Percentiles rank a stretch among this genome's conserved stretches.
phyloP scores from a whole-genome alignment of 2,113 vertebrate genomes.

The Perca fluviatilis region DNA sequence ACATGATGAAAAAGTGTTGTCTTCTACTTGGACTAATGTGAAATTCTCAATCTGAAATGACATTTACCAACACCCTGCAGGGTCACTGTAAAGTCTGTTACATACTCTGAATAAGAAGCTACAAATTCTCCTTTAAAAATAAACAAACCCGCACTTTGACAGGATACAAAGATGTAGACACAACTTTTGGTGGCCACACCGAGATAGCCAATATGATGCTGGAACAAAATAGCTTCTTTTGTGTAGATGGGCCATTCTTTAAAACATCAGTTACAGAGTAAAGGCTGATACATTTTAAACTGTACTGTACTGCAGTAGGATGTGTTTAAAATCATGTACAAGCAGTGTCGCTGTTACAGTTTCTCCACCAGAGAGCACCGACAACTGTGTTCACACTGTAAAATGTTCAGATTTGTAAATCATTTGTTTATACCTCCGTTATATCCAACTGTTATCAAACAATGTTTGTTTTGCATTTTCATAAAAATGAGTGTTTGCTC shows the following conservation, averaged over 20 bases:
- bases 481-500: background rate
- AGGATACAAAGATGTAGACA: background rate
- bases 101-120: background rate
- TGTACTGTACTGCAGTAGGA: background rate
- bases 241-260: background rate
- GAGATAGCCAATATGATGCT: background rate
- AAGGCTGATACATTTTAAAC: background rate
- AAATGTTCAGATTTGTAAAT: background rate
- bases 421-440: background rate
- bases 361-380: background rate
- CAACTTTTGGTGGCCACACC: background rate
- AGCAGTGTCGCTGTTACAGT: background rate
- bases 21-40: background rate
- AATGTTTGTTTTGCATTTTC: background rate
- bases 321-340: background rate
- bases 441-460: background rate
- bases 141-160: background rate
- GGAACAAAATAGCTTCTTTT: background rate
- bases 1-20: constrained; percentile 1
- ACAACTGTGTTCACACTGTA: background rate
- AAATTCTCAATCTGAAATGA: background rate
- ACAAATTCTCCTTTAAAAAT: background rate
- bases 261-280: background rate
- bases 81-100: background rate
- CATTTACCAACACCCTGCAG: background rate